Percentiles rank a stretch among this genome's conserved stretches.
phyloP scores from a whole-genome alignment of 2,888 invertebrate genomes.

The Tipula vernalis region DNA sequence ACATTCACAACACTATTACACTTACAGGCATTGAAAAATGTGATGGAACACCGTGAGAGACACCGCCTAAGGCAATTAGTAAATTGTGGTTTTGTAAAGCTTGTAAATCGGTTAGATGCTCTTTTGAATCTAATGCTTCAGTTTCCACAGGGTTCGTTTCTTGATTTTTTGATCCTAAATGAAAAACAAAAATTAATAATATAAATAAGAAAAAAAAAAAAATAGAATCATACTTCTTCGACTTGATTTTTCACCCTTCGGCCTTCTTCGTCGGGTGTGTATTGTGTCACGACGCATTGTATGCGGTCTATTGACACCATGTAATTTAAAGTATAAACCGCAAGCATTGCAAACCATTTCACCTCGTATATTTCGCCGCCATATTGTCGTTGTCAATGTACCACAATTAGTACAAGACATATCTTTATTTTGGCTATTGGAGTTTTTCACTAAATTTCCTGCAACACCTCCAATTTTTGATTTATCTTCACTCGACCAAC shows the following conservation, averaged over 20 bases:
- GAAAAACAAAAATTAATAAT: neutral
- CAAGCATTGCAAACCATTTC: conserved; percentile 99
- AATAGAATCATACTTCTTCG: conserved; percentile 34
- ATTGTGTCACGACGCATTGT: conserved; percentile 96
- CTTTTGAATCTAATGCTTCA: conserved; percentile 9
- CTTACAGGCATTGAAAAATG: conserved; percentile 23
- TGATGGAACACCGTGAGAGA: conserved; percentile 18
- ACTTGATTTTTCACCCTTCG: conserved; percentile 53
- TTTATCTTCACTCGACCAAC: conserved; percentile 12
- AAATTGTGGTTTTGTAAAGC: conserved; percentile 23
- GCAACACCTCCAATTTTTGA: neutral
- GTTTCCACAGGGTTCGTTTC: conserved; percentile 6
- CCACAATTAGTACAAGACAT: conserved; percentile 92
- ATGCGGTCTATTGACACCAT: conserved; percentile 83
- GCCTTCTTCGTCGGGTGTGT: conserved; percentile 82
- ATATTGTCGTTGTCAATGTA: conserved; percentile 94
- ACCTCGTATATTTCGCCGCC: conserved; percentile 90
- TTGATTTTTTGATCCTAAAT: conserved; percentile 8
- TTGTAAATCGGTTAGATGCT: conserved; percentile 18
- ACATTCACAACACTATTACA: neutral
- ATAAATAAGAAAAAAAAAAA: neutral
- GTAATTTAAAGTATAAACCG: conserved; percentile 93
- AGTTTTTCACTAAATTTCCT: conserved; percentile 12
- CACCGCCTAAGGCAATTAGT: conserved; percentile 22
- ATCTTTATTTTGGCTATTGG: conserved; percentile 39